Evolutionary conservation across 2,113 vertebrate genomes (phyloP), one percentile per base, ranked within the genome.

Genomic region (Xenopus laevis): DNA sequence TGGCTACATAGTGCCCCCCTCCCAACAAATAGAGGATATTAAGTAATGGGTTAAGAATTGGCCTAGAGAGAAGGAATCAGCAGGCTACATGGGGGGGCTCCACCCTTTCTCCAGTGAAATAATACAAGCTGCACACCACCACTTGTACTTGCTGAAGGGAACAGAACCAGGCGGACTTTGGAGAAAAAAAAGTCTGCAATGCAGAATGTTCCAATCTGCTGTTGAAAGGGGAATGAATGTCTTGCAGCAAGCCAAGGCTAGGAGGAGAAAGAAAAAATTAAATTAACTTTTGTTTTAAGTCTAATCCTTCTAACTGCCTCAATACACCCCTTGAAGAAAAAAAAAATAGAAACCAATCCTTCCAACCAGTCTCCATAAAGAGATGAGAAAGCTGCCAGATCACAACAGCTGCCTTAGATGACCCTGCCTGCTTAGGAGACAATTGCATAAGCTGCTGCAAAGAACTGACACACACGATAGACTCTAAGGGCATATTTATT

Each of bases 371-470:
- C 20, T 71, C 62, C 69, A 74, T 73, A 77, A 79, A 61, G 46
- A 77, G 77, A 82, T 71, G 79, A 83, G 82, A 81, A 76, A 27
- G 59, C 53, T 2, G 12, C 62, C 20, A 73, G 81, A 78, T 80
- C 74, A 71, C 16, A 79, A 21, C 53, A 78, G 79, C 45, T 79
- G 82, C 84, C 86, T 75, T 65, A 81, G 75, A 81, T 86, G 85
- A 88, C 83, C 82, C 70, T 78, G 10, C 70, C 16, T 72, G 78
- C 68, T 71, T 67, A 79, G 70, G 44, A 81, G 67, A 68, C 77
- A 16, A 69, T 77, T 81, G 58, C 66, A 12, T 69, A 80, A 84
- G 66, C 80, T 64, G 74, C 33, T 76, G 59, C 59, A 12, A 44
- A 71, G 63, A 60, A 60, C 52, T 15, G 11, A n/a, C 17, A 33